Percentiles rank a stretch among this genome's conserved stretches.
Evolutionary conservation across 2,113 vertebrate genomes (phyloP).

Genomic region (Alethe diademata): DNA sequence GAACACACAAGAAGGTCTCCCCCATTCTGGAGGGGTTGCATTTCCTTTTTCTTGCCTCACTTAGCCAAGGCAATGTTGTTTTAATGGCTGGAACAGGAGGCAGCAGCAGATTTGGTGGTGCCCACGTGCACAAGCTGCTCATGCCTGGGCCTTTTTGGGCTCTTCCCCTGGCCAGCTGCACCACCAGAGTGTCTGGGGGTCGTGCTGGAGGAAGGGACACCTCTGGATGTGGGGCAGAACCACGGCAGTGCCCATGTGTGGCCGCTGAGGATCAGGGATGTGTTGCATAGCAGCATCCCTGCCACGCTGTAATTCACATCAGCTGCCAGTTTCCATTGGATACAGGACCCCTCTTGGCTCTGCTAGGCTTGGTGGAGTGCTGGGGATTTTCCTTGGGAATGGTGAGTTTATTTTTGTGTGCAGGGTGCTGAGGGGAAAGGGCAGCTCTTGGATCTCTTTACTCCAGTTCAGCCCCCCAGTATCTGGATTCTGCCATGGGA

Average conservation of each 20-base stretch:
- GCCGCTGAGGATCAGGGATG: neutral
- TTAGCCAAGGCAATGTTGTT: neutral
- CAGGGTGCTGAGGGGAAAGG: neutral
- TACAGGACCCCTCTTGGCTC: conserved; percentile 28
- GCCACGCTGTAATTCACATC: neutral
- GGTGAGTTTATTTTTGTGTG: neutral
- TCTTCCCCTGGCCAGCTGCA: neutral
- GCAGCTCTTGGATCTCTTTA: neutral
- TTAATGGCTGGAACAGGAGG: neutral
- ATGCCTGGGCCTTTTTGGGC: neutral
- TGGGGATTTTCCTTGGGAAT: accelerated
- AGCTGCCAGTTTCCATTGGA: conserved; percentile 35
- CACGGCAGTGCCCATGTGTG: neutral
- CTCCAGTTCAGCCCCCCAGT: neutral
- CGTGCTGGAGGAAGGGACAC: neutral
- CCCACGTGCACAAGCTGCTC: neutral
- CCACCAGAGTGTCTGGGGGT: accelerated
- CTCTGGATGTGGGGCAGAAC: neutral
- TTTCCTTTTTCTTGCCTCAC: neutral
- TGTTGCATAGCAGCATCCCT: conserved; percentile 38
- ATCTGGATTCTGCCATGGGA: neutral
- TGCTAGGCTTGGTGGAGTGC: neutral
- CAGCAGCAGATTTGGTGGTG: neutral
- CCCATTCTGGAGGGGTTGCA: neutral
- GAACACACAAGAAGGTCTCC: neutral